A percentile compares a stretch with the other conserved stretches of the same genome.
Conservation (phyloP, 1,140 invertebrate species). For the Pissodes strobi region DNA sequence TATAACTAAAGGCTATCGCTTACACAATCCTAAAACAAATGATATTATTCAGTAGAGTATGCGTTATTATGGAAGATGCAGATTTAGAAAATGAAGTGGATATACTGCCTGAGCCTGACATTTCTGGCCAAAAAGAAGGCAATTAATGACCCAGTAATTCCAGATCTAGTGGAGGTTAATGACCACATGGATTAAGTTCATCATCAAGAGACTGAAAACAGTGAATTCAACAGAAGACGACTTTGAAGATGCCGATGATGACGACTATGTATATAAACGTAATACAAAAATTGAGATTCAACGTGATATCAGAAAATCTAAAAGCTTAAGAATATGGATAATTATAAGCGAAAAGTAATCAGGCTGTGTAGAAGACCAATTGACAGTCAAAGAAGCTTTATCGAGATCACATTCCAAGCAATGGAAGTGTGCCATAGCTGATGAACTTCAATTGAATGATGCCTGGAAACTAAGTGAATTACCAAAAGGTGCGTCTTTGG, state of each 20-base stretch:
- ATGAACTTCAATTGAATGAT: neutral
- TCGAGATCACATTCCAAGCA: neutral
- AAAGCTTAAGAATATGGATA: neutral
- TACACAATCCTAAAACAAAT: neutral
- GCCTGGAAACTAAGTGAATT: neutral
- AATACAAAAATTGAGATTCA: neutral
- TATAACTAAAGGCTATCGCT: constrained; percentile 15
- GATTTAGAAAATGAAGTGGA: too few species aligned
- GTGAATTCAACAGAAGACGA: neutral
- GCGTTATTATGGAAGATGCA: neutral
- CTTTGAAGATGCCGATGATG: too few species aligned
- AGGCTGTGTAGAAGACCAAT: too few species aligned
- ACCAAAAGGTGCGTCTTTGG: neutral
- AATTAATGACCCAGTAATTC: too few species aligned
- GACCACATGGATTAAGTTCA: too few species aligned
- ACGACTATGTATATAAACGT: too few species aligned
- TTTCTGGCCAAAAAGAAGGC: too few species aligned
- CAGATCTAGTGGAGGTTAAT: too few species aligned
- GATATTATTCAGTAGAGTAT: neutral
- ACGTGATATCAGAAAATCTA: neutral
- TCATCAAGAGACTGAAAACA: neutral
- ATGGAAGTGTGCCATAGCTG: neutral
- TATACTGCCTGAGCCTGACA: neutral
- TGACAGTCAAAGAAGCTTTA: neutral
- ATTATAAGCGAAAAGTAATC: neutral